Evolutionary conservation across 2,797 vertebrate genomes (phyloP), one percentile per base, ranked within the genome.

Genomic region (Tamandua tetradactyla): DNA sequence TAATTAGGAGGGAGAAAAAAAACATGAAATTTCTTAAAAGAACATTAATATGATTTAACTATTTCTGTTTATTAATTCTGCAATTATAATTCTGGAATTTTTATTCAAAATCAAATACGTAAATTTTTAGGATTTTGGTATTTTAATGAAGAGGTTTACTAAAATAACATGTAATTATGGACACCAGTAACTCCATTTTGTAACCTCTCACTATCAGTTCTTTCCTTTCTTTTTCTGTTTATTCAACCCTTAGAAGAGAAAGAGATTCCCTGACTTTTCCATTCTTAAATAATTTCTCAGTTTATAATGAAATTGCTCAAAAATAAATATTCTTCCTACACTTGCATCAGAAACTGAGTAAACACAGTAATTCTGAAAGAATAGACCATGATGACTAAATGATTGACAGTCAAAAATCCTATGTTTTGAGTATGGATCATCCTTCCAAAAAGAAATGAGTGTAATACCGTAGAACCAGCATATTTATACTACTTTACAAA

Each of bases 221-320:
- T 74, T 14, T 35, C 10, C 66, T 94, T 81, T 89, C 40, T 49
- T 4, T 93, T 69, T n/a, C 61, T 75, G 1, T 72, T 96, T 89
- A 80, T 79, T 94, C 35, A 90, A 4, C 44, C 3, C 17, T 30
- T 61, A 3, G 57, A 49, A 87, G 37, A 69, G 7, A 49, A 82
- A 89, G 32, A 69, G 1, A 86, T 78, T 88, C 91, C 13, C 4
- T 81, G 4, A 2, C 20, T 84, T 89, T 91, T 94, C 32, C 27
- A 75, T 80, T 91, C 30, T 92, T 76, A 93, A 82, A 44, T 27
- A 68, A 47, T 44, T 78, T 91, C 44, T 88, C 42, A 94, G 81
- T 74, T 91, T 93, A 64, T 3, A 82, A 87, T 89, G 94, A 84
- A 92, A 87, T 76, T 62, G 13, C 3, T 84, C 20, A 86, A 76